These are phyloP conservation scores for Sandelia bainsii DNA, from an alignment of 2,797 vertebrate genomes.

Conservation along the genomic window DNA sequence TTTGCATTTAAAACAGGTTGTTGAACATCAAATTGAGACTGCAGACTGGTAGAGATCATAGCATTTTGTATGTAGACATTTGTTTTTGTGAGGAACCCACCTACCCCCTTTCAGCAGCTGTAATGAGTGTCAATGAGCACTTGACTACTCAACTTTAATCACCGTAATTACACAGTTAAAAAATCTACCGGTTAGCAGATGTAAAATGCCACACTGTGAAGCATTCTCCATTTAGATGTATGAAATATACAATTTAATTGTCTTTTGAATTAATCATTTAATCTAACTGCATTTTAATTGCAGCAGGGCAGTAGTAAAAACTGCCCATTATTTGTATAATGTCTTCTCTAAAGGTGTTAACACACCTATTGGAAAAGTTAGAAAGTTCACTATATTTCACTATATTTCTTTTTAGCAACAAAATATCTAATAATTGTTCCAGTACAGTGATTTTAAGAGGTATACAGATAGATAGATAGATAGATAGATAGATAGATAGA, in stretches of 20 bases:
- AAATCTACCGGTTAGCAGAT: constrained; percentile 19
- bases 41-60: constrained; percentile 11
- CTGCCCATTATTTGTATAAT: neutral
- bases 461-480: constrained; percentile 3
- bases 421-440: neutral
- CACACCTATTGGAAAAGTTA: constrained; percentile 30
- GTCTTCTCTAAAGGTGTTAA: constrained; percentile 25
- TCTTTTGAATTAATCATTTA: constrained; percentile 29
- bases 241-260: neutral
- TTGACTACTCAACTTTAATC: constrained; percentile 42
- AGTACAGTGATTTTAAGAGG: constrained; percentile 2
- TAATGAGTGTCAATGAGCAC: constrained; percentile 45
- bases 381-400: constrained; percentile 20
- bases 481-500: too few species aligned
- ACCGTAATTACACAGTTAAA: constrained; percentile 34
- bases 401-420: constrained; percentile 14
- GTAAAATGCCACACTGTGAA: constrained; percentile 12
- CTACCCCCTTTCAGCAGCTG: constrained; percentile 8
- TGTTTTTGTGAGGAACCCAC: constrained; percentile 2
- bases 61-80: constrained; percentile 12
- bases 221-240: constrained; percentile 10
- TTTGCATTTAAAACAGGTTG: constrained; percentile 16
- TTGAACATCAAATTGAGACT: constrained; percentile 24
- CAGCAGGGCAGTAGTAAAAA: constrained; percentile 7
- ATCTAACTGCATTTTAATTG: constrained; percentile 5